These are phyloP conservation scores for Melanostoma scalare DNA, from an alignment of 2,888 invertebrate species.

Conservation along the genomic window DNA sequence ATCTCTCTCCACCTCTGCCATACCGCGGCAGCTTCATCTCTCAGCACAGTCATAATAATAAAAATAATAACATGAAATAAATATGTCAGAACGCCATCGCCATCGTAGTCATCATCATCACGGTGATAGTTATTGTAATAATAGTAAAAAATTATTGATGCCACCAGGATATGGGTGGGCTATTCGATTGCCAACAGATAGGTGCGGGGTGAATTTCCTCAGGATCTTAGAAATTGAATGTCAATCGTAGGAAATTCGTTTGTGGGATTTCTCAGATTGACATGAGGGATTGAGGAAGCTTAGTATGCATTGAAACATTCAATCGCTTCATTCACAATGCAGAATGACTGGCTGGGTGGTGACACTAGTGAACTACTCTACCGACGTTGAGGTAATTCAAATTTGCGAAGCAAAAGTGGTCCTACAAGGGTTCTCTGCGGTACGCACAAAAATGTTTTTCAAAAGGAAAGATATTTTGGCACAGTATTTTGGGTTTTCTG, in stretches of 20 bases:
- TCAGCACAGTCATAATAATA: slow-evolving; percentile 61
- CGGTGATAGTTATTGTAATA: slow-evolving; percentile 72
- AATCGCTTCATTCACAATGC: too few species aligned
- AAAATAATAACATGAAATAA: slow-evolving; percentile 72
- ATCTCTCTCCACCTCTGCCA: not conserved
- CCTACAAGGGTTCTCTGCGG: too few species aligned
- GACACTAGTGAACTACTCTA: too few species aligned
- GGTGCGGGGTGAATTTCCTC: slow-evolving; percentile 5
- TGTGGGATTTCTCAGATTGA: not conserved
- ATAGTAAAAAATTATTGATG: slow-evolving; percentile 73
- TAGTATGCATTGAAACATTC: too few species aligned
- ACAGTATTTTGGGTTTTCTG: too few species aligned
- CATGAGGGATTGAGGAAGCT: too few species aligned
- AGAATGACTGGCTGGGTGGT: too few species aligned
- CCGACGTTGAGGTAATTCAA: too few species aligned
- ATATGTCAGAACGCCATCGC: slow-evolving; percentile 69
- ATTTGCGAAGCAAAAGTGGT: too few species aligned
- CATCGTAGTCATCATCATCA: slow-evolving; percentile 61
- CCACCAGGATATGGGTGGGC: slow-evolving; percentile 73
- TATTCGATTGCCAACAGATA: slow-evolving; percentile 49
- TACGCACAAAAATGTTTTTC: too few species aligned
- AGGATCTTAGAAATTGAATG: not conserved
- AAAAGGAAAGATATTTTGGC: too few species aligned
- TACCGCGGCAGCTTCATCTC: slow-evolving; percentile 17
- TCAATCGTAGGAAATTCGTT: not conserved